These are phyloP conservation scores for Avahi laniger DNA, from an alignment of 2,797 vertebrate genomes.

Conservation along the genomic window DNA sequence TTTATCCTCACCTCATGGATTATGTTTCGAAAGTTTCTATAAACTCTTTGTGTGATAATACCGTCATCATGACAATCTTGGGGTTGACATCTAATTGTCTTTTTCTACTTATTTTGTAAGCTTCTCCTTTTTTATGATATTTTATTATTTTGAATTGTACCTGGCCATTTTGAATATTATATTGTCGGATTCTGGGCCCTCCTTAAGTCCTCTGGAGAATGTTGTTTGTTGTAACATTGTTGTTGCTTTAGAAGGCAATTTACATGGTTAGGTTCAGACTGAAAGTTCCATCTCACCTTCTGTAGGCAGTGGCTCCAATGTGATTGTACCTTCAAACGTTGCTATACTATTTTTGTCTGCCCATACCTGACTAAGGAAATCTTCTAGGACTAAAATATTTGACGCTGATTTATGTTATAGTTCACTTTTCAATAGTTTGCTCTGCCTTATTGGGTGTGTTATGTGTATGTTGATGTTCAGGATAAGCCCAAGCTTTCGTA, in stretches of 20 bases:
- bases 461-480: neutral
- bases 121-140: neutral
- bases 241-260: neutral
- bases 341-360: neutral
- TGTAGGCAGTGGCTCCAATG: neutral
- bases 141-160: neutral
- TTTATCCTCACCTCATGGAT: neutral
- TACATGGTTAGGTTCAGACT: neutral
- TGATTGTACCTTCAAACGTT: neutral
- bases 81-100: neutral
- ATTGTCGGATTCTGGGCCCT: neutral
- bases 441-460: neutral
- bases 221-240: neutral
- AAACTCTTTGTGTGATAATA: neutral
- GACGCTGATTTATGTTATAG: neutral
- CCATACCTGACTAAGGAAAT: neutral
- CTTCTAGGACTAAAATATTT: neutral
- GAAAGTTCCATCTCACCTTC: neutral
- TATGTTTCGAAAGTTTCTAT: neutral
- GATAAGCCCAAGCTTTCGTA: accelerated
- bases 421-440: neutral
- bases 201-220: neutral
- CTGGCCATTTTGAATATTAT: neutral
- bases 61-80: neutral
- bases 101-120: neutral